These are phyloP conservation scores for Caenorhabditis wallacei DNA, from an alignment of 2,888 invertebrate species.

Conservation along the genomic window DNA sequence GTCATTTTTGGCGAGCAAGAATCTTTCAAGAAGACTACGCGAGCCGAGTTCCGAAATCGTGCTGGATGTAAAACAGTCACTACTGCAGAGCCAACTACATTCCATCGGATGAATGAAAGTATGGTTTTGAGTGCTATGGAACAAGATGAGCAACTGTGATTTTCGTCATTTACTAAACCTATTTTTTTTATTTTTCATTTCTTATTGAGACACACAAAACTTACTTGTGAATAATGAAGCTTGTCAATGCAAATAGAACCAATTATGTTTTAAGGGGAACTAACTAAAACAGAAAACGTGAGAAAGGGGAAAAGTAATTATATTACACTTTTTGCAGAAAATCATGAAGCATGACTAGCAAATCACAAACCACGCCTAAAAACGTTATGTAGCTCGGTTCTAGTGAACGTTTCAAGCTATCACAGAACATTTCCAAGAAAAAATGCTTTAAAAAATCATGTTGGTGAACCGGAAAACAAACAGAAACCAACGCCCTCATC, in stretches of 20 bases:
- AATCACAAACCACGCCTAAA: too few species aligned
- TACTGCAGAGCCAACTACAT: slow-evolving; percentile 26
- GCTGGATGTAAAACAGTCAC: slow-evolving; percentile 50
- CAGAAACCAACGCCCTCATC: slow-evolving; percentile 26
- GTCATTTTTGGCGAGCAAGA: slow-evolving; percentile 60
- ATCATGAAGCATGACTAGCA: too few species aligned
- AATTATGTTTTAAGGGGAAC: not conserved
- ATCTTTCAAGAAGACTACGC: slow-evolving; percentile 37
- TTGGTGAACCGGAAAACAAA: slow-evolving; percentile 30
- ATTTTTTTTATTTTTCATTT: not conserved
- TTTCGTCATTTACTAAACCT: not conserved
- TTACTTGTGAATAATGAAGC: slow-evolving; percentile 21
- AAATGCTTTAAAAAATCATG: slow-evolving; percentile 16
- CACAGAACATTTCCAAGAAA: too few species aligned
- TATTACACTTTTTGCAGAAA: too few species aligned
- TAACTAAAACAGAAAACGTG: too few species aligned
- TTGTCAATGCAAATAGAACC: slow-evolving; percentile 6
- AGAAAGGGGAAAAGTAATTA: too few species aligned
- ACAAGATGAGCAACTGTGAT: slow-evolving; percentile 68
- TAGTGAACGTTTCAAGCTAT: too few species aligned
- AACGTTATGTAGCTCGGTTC: too few species aligned
- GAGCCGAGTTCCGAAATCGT: slow-evolving; percentile 47
- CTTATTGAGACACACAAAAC: not conserved
- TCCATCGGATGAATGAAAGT: slow-evolving; percentile 56
- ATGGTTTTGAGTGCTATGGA: slow-evolving; percentile 53